Evolutionary conservation across 2,888 invertebrate genomes (phyloP), one percentile per base, ranked within the genome.

Genomic region (Spisula subtruncata): DNA sequence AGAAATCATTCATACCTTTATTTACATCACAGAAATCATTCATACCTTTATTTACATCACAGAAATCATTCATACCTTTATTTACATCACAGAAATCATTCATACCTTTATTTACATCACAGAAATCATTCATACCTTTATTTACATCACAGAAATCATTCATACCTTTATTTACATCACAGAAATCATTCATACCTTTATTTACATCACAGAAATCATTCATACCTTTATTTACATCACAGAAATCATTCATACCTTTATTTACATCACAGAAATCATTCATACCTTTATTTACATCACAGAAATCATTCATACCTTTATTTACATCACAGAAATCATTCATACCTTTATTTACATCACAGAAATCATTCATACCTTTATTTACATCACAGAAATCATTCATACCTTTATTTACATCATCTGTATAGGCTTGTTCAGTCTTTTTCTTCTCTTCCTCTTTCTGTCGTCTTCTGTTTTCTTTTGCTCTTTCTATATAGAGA

Each of bases 401-500:
- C 12, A 41, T 41, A 81, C 81, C 81, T 80, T 56, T 0, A 20
- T 81, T 81, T 16, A 81, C 35, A 46, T 86, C 86, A 81, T 81
- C 66, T 41, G 86, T 81, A 35, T 80, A 85, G 1, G 25, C 8
- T 18, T 81, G 51, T 25, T 56, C 54, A 6, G 66, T 20, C 60
- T 14, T 41, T 25, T 12, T 71, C 60, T 66, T 29, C 5, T 84
- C 41, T 8, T 84, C 35, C 60, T 84, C 56, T n/a, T 71, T 54
- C 25, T 81, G 81, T 18, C 60, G 46, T 14, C 56, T 54, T 71
- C 66, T 82, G 10, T 71, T 81, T 41, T 66, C 82, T 75, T 51
- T 86, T 0, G 54, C 41, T 82, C 86, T 81, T 51, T 86, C 86
- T 86, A 75, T n/a, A n/a, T n/a, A n/a, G n/a, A n/a, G n/a, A n/a